Evolutionary conservation across 1,140 invertebrate genomes (phyloP), one percentile per base, ranked within the genome.

Genomic region (Microplitis demolitor): DNA sequence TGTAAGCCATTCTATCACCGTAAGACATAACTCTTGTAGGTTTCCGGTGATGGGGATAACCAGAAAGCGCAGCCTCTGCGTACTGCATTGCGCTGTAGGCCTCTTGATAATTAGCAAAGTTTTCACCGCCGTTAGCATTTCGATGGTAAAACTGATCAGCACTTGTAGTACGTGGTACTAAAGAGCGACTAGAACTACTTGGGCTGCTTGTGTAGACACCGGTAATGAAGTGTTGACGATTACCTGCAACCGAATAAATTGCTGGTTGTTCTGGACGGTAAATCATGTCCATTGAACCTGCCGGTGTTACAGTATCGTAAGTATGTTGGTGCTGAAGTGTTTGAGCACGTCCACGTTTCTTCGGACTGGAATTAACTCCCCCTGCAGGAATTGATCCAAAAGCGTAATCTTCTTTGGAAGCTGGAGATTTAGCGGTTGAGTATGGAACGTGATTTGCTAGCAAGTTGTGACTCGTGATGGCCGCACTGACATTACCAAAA

Each of bases 231-330:
- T 91, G 90, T 80, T 91, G 88, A 61, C 91, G 87, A 84, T 92
- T 92, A 71, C 92, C 92, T 53, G 92, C 92, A 13, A 93, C 90
- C 1, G 92, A 93, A 81, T 93, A 93, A 77, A 93, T 93, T 53
- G 91, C 91, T 16, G 91, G 90, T 76, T 91, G 90, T 77, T 92
- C 91, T 76, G 87, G 89, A 51, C 88, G 84, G 78, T 89, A 91
- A 75, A 89, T 83, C 78, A 88, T 91, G 77, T 92, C 90, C 71
- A 80, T 68, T 16, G 78, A 24, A 24, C 24, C 77, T 16, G 67
- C 69, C 14, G 79, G 67, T 3, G 82, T 68, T 1, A 82, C 80
- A 0, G 76, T 61, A 69, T 80, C 74, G 72, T 81, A 78, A 5
- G 78, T 78, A 31, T 84, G 78, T 16, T 82, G 78, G 8, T 84